Base-by-base conservation (phyloP, 2,888 invertebrate genomes). In the Coelogynopora nodosa region DNA sequence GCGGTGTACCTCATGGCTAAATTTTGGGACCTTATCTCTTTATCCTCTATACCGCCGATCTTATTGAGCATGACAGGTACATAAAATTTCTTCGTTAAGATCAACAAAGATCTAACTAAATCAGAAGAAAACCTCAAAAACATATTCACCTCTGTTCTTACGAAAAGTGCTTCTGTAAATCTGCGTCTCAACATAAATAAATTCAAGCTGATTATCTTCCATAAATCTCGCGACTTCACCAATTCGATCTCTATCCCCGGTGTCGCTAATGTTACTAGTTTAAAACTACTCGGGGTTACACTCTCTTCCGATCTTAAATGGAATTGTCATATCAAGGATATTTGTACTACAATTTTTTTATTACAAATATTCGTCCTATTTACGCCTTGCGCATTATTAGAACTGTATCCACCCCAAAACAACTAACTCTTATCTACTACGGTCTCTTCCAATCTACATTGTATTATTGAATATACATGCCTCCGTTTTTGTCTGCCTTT, bases 111-210 rank as follows among this genome's bases (percentile, higher is more conserved):
- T 74, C 5, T 74, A 13, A 74, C 27, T 74, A 74, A 74, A 74
- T 74, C 74, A 74, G 74, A 74, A 74, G 74, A 74, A 74, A 74
- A 74, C 74, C 74, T 74, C 74, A 74, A 74, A 74, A 74, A 74
- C 74, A 74, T 74, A 23, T 74, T 74, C 74, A 74, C 23, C 23
- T 5, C 74, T 74, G 74, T 74, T 74, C 74, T 74, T 74, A 74
- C 74, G 23, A 74, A 74, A 74, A 74, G 74, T 74, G 74, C 74
- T 74, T 74, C 74, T 74, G 74, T 74, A 74, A 49, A 74, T 74
- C 74, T 23, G 27, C 74, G 23, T 74, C 74, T 74, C 74, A 74
- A 74, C 23, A 74, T 74, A 74, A 74, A 74, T 74, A 74, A 74
- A 74, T 74, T 26, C 23, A 74, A 74, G 74, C 74, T 74, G 74